These are phyloP conservation scores for Artemia sinica DNA, from an alignment of 2,888 invertebrate species.

Conservation along the genomic window DNA sequence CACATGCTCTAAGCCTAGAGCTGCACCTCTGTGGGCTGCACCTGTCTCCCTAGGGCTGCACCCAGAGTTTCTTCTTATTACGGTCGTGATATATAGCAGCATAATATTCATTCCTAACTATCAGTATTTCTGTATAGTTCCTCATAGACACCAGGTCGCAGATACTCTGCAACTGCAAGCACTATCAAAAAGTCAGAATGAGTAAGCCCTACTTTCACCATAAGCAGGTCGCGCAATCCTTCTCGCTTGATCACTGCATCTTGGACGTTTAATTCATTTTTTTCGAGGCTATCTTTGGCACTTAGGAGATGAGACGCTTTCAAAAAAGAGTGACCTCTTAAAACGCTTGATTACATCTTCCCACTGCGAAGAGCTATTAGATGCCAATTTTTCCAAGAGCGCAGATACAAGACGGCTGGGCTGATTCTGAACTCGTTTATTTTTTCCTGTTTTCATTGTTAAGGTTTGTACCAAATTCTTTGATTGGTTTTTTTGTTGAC, in stretches of 20 bases:
- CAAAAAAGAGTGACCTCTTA: neutral
- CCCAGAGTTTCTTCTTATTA: no score
- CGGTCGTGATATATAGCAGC: no score
- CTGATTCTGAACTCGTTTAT: neutral
- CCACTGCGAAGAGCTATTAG: neutral
- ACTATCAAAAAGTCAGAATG: neutral
- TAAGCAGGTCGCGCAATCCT: neutral
- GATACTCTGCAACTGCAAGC: neutral
- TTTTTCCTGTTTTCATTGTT: neutral
- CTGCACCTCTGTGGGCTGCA: no score
- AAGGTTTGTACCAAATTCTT: neutral
- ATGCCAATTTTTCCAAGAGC: neutral
- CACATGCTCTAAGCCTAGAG: no score
- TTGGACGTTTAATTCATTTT: constrained; percentile 1
- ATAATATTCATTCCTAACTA: no score
- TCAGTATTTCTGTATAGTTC: neutral
- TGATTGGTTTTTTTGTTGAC: neutral
- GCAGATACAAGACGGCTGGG: constrained; percentile 7
- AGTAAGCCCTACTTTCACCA: neutral
- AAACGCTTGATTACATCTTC: constrained; percentile 2
- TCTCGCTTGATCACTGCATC: constrained; percentile 3
- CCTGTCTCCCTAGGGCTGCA: no score
- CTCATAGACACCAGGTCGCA: neutral
- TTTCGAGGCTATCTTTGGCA: neutral
- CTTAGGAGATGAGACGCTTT: neutral